These are phyloP conservation scores for Sceloporus tristichus DNA, from an alignment of 2,113 vertebrate genomes.

Conservation along the genomic window DNA sequence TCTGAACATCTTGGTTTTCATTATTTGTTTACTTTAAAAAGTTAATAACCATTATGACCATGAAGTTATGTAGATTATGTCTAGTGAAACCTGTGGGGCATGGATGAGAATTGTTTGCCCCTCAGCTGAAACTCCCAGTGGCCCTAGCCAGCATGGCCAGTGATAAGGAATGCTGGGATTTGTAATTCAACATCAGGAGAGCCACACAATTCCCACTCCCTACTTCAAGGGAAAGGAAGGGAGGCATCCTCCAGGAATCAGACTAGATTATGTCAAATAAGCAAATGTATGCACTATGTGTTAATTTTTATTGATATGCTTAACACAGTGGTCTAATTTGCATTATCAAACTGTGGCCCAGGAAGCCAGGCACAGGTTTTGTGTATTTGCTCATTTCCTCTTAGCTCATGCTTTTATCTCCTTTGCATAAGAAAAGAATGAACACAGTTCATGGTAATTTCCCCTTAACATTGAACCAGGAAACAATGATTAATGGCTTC, in stretches of 20 bases:
- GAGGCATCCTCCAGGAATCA: not conserved
- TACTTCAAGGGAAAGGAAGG: no score
- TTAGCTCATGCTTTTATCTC: not conserved
- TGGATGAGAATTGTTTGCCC: not conserved
- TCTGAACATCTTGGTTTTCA: not conserved
- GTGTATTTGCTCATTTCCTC: no score
- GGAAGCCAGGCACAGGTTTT: not conserved
- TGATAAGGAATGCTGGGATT: no score
- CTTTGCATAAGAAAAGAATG: not conserved
- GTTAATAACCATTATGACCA: not conserved
- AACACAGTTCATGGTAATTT: not conserved
- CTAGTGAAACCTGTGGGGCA: not conserved
- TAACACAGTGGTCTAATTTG: not conserved
- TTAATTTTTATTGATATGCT: not conserved
- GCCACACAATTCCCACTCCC: no score
- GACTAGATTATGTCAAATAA: not conserved
- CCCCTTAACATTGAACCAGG: not conserved
- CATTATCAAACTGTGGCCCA: not conserved
- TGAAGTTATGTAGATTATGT: not conserved
- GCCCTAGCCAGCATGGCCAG: no score
- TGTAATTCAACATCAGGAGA: no score
- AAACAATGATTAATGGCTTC: not conserved
- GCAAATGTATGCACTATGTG: not conserved
- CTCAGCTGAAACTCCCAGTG: no score
- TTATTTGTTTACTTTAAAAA: not conserved